Evolutionary conservation across 2,888 invertebrate genomes (phyloP), one percentile per base, ranked within the genome.

Genomic region (Leptarthrus brevirostris): DNA sequence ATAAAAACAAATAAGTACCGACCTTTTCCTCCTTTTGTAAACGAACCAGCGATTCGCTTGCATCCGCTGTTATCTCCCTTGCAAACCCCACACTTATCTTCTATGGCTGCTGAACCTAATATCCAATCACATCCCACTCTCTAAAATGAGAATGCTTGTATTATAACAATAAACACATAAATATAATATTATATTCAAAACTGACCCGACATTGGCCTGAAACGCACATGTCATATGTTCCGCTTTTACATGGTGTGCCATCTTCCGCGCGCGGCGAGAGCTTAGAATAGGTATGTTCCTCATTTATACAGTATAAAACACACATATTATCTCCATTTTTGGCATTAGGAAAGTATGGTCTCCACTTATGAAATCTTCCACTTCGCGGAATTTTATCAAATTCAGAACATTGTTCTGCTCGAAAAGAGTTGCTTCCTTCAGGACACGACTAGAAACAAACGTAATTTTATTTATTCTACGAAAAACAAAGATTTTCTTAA

Each of bases 1-100:
- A 6, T 4, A 47, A 4, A 47, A 8, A n/a, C 47, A 4, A 20
- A 61, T 2, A 20, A 36, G 12, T 16, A 47, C 66, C 56, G 12
- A 74, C 77, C 75, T 70, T 86, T 86, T 52, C 86, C 83, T 5
- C 85, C 84, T 64, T 85, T 83, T 36, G 85, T 87, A 81, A 88
- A 91, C 74, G 86, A 81, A 26, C 88, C 87, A 40, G 87, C 86
- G 4, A 88, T 85, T 1, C 89, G 86, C 76, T 87, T 87, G 79
- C 91, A 91, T 66, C 88, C 87, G 0, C 89, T 88, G 1, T 90
- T 90, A 81, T 91, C 90, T 0, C 91, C 91, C 77, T 89, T 89
- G 80, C 91, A 91, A 47, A 90, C 86, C 1, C 91, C 91, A 80
- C 91, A 91, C 30, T 87, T 84, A 81, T 91, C 91, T 80, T 91